Conservation (phyloP, 2,113 vertebrate genomes). For the Ramphastos sulfuratus region DNA sequence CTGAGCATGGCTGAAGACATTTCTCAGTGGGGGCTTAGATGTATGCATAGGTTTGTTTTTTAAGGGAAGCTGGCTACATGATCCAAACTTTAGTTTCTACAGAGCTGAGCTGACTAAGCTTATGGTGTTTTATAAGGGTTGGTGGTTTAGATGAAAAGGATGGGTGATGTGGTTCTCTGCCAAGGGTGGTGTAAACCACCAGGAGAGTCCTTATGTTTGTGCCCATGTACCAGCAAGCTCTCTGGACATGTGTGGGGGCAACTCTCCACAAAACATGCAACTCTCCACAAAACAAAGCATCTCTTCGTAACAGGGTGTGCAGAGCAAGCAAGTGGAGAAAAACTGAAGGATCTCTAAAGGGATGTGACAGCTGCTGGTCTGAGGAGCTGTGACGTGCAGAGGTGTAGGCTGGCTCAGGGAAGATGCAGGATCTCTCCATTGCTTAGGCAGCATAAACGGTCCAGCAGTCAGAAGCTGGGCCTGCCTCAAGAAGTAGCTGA, state of each 20-base stretch:
- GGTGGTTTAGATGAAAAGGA: background rate
- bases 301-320: background rate
- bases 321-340: background rate
- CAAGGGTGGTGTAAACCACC: background rate
- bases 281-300: too few relatives aligned
- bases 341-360: background rate
- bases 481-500: background rate
- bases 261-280: background rate
- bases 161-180: background rate
- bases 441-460: background rate
- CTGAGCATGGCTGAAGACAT: background rate
- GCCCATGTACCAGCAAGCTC: background rate
- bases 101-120: background rate
- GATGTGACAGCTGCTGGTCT: background rate
- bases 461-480: background rate
- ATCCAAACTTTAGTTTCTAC: background rate
- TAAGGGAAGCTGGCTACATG: background rate
- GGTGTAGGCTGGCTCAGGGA: background rate
- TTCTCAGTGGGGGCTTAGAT: background rate
- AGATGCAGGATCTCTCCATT: background rate
- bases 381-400: fast-evolving
- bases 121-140: background rate
- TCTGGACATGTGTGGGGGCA: background rate
- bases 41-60: background rate
- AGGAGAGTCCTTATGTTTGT: background rate